Evolutionary conservation across 2,888 invertebrate genomes (phyloP), one percentile per base, ranked within the genome.

Genomic region (Pseudococcus longispinus): DNA sequence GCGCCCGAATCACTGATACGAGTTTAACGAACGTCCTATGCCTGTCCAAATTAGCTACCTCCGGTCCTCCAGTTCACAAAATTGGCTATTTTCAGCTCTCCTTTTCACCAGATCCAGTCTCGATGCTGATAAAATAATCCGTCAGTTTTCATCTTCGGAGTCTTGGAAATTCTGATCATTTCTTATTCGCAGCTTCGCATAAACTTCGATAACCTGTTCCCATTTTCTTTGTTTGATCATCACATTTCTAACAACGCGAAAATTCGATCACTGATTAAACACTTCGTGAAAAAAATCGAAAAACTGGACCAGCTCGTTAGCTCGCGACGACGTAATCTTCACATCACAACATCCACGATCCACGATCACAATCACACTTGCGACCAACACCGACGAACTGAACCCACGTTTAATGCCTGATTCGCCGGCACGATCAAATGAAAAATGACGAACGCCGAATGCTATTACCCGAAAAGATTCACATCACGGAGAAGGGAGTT

Each of bases 361-460:
- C 51, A n/a, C 84, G 55, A 60, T 37, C 84, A 18, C 29, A 23
- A 26, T 55, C 42, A 83, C 37, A 46, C 83, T 83, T 20, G 83
- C 42, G 20, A 51, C 51, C 15, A n/a, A n/a, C 44, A 83, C 46
- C 44, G n/a, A 37, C 5, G 5, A 42, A 29, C n/a, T n/a, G n/a
- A 44, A 77, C 85, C 46, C 51, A 29, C 85, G 74, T 26, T 65
- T 65, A 65, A 23, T 65, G 65, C 65, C 26, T 65, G 23, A 26
- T 65, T 51, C 51, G 51, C 65, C 65, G 77, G 51, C 23, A 70
- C 44, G 85, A 85, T 85, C 85, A 77, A 85, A 77, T 85, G 85
- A 85, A 51, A 85, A 85, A 85, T 85, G 85, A 85, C 44, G 77
- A 74, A 70, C 29, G 74, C 74, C 32, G 74, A 74, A 74, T 74